phyloP scores from a whole-genome alignment of 2,797 vertebrate species.

The Pseudomugil tenellus region DNA sequence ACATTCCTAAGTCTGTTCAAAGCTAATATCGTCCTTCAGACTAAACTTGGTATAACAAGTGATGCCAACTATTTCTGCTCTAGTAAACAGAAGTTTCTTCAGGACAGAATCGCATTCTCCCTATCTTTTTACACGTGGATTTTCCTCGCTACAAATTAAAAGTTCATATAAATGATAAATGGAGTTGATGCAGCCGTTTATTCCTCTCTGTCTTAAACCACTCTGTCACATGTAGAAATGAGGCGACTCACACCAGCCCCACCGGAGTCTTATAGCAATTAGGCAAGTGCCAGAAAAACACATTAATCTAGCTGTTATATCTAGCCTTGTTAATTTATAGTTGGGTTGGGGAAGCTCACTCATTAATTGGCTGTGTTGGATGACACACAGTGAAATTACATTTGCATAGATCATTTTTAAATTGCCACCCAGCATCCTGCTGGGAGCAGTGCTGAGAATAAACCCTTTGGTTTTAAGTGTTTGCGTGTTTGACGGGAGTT shows the following conservation, averaged over 20 bases:
- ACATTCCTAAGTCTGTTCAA: conserved; percentile 47
- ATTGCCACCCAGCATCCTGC: conserved; percentile 77
- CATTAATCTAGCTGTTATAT: conserved; percentile 86
- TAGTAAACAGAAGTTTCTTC: conserved; percentile 44
- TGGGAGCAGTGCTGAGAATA: conserved; percentile 68
- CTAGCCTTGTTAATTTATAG: conserved; percentile 83
- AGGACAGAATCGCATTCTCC: conserved; percentile 39
- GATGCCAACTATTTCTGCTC: conserved; percentile 44
- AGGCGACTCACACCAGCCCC: conserved; percentile 69
- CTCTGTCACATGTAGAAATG: conserved; percentile 70
- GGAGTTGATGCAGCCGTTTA: conserved; percentile 51
- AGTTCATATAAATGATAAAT: conserved; percentile 70
- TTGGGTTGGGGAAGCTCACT: conserved; percentile 77
- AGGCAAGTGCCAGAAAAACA: conserved; percentile 83
- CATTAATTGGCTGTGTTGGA: conserved; percentile 85
- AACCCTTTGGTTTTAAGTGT: conserved; percentile 70
- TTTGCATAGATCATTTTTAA: conserved; percentile 85
- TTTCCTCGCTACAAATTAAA: conserved; percentile 50
- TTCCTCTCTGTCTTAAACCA: conserved; percentile 54
- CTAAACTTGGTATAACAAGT: conserved; percentile 47
- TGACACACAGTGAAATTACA: conserved; percentile 82
- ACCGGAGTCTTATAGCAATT: conserved; percentile 81
- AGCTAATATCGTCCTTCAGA: conserved; percentile 52
- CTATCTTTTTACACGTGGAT: conserved; percentile 24
- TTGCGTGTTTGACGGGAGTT: conserved; percentile 62